Evolutionary conservation across 2,113 vertebrate genomes (phyloP).

Genomic region (Pseudorhombus dupliciocellatus): DNA sequence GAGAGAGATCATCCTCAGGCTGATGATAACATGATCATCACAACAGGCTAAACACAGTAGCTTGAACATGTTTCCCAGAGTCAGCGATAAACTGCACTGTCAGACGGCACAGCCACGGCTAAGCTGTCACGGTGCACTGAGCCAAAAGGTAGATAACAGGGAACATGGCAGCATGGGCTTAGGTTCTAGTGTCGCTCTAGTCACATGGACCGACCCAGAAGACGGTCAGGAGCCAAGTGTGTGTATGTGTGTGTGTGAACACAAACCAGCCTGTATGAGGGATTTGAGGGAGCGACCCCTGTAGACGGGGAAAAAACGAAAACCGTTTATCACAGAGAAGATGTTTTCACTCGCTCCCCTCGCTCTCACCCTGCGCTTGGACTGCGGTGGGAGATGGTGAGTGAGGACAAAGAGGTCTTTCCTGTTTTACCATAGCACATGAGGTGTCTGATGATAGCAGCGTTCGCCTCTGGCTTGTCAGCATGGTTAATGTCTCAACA

Average conservation of each 20-base stretch:
- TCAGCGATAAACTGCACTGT: conserved; percentile 56
- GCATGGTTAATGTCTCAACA: conserved; percentile 67
- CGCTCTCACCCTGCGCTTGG: conserved; percentile 16
- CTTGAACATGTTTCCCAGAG: conserved; percentile 50
- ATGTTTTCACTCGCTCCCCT: conserved; percentile 27
- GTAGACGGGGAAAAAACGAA: not conserved
- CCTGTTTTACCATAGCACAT: conserved; percentile 67
- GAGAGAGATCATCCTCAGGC: conserved; percentile 33
- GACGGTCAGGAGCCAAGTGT: conserved; percentile 27
- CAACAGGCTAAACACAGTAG: conserved; percentile 38
- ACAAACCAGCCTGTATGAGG: conserved; percentile 6
- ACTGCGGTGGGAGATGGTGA: conserved; percentile 23
- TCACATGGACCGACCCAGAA: conserved; percentile 32
- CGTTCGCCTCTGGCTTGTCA: conserved; percentile 71
- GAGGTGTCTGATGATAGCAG: conserved; percentile 78
- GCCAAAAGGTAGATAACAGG: conserved; percentile 52
- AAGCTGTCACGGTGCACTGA: conserved; percentile 31
- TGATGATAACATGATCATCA: conserved; percentile 54
- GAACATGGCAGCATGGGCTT: conserved; percentile 15
- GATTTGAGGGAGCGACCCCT: conserved; percentile 10
- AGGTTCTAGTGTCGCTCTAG: conserved; percentile 35
- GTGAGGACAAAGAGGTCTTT: conserved; percentile 53
- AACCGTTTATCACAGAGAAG: conserved; percentile 23
- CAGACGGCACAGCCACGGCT: conserved; percentile 45
- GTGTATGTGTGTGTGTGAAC: conserved; percentile 1